These are phyloP conservation scores for Epiblema foenella DNA, from an alignment of 2,888 invertebrate species.

Conservation along the genomic window DNA sequence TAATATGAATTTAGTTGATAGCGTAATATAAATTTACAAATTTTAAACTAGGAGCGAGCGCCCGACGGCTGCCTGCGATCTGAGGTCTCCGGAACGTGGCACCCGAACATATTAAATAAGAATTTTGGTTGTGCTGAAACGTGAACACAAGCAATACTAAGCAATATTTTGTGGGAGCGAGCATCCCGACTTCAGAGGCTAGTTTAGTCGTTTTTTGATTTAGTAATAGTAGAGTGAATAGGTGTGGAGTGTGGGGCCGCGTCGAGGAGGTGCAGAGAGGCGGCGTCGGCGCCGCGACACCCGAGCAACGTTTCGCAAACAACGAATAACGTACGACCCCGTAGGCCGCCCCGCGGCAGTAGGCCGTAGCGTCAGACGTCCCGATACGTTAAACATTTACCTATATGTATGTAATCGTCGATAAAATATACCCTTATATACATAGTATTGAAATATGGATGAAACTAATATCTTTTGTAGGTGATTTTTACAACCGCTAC, in stretches of 20 bases:
- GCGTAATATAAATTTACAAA: conserved; percentile 77
- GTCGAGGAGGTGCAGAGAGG: conserved; percentile 49
- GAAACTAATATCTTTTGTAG: conserved; percentile 86
- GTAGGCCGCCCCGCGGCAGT: conserved; percentile 73
- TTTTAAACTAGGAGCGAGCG: conserved; percentile 65
- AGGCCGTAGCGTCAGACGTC: conserved; percentile 79
- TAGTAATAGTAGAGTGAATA: conserved; percentile 29
- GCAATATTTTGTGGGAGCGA: conserved; percentile 39
- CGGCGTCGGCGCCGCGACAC: conserved; percentile 65
- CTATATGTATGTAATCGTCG: conserved; percentile 76
- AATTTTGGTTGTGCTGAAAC: conserved; percentile 42
- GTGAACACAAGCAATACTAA: conserved; percentile 32
- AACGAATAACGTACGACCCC: conserved; percentile 84
- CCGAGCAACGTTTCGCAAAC: conserved; percentile 85
- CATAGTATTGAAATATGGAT: conserved; percentile 83
- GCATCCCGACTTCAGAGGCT: conserved; percentile 27
- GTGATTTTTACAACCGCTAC: conserved; percentile 85
- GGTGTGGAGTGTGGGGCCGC: conserved; percentile 49
- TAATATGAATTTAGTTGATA: conserved; percentile 83
- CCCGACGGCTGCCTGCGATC: conserved; percentile 48
- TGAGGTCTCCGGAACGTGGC: conserved; percentile 21
- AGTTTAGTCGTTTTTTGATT: conserved; percentile 35
- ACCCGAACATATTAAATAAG: conserved; percentile 36
- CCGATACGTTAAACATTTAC: conserved; percentile 72
- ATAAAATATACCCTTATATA: conserved; percentile 84